Percentiles rank a stretch among this genome's conserved stretches.
Conservation (phyloP, 1,140 invertebrate genomes). For the Orius insidiosus region DNA sequence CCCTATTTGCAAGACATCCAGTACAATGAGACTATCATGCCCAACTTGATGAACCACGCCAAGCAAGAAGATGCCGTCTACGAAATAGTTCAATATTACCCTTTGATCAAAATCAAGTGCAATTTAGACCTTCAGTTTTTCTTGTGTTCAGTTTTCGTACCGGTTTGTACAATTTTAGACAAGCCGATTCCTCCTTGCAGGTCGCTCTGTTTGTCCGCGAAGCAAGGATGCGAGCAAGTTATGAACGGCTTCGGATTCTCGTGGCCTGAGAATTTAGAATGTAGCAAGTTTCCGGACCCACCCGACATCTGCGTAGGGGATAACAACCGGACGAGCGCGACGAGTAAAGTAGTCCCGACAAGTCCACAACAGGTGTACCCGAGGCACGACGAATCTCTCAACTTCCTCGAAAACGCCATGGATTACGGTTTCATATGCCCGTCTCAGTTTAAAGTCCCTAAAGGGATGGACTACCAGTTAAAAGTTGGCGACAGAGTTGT, state of each 20-base stretch:
- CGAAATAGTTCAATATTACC: slow-evolving; percentile 52
- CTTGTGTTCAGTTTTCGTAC: slow-evolving; percentile 87
- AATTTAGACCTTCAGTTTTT: slow-evolving; percentile 89
- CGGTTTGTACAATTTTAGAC: slow-evolving; percentile 87
- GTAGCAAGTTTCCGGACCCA: slow-evolving; percentile 71
- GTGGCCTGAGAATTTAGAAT: slow-evolving; percentile 89
- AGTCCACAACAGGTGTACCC: slow-evolving; percentile 3
- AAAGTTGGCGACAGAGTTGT: slow-evolving; percentile 55
- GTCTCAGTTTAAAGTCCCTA: slow-evolving; percentile 63
- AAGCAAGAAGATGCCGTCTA: slow-evolving; percentile 89
- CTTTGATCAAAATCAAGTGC: slow-evolving; percentile 91
- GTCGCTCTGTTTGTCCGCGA: slow-evolving; percentile 73
- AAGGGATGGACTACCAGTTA: slow-evolving; percentile 58
- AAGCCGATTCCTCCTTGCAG: slow-evolving; percentile 80
- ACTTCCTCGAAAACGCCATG: slow-evolving; percentile 28
- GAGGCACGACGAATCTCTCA: slow-evolving; percentile 13
- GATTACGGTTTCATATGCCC: slow-evolving; percentile 73
- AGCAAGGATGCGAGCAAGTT: slow-evolving; percentile 70
- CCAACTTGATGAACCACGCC: slow-evolving; percentile 80
- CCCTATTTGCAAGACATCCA: slow-evolving; percentile 76
- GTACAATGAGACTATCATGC: slow-evolving; percentile 94
- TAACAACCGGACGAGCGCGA: slow-evolving; percentile 37
- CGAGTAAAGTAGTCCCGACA: slow-evolving; percentile 26
- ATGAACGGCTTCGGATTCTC: slow-evolving; percentile 86
- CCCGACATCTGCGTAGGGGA: slow-evolving; percentile 70